Conservation (phyloP, 2,888 invertebrate genomes). For the Xestia rhomboidea region DNA sequence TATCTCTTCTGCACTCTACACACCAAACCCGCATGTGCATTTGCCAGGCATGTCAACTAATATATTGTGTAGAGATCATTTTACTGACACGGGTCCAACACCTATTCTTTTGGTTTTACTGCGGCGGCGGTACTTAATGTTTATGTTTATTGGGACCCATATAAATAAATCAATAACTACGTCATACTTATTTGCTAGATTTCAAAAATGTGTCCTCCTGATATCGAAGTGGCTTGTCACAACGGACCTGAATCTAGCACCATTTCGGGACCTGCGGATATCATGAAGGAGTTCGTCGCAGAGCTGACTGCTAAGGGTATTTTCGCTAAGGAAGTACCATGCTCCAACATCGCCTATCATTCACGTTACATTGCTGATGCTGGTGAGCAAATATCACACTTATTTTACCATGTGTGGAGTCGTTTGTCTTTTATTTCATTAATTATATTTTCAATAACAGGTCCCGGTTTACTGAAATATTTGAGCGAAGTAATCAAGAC, state of each 20-base stretch:
- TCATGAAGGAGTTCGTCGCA: slow-evolving; percentile 91
- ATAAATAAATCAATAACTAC: too few relatives aligned
- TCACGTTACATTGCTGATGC: slow-evolving; percentile 94
- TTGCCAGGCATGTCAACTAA: too few relatives aligned
- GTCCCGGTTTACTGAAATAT: slow-evolving; percentile 88
- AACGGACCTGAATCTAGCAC: slow-evolving; percentile 95
- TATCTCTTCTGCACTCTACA: not conserved
- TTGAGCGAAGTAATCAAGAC: slow-evolving; percentile 91
- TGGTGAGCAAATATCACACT: slow-evolving; percentile 37
- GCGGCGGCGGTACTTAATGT: too few relatives aligned
- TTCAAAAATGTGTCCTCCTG: slow-evolving; percentile 86
- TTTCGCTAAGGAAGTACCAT: slow-evolving; percentile 87
- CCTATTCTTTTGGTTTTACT: too few relatives aligned
- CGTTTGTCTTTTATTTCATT: not conserved
- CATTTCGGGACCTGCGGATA: slow-evolving; percentile 93
- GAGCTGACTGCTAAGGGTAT: slow-evolving; percentile 79
- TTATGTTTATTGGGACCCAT: not conserved
- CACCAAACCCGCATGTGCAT: too few relatives aligned
- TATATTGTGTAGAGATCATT: too few relatives aligned
- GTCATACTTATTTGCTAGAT: slow-evolving; percentile 69
- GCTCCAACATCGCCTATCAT: slow-evolving; percentile 97
- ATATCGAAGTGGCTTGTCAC: slow-evolving; percentile 94
- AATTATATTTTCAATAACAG: slow-evolving; percentile 58
- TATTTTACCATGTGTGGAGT: slow-evolving; percentile 67
- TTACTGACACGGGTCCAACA: too few relatives aligned